phyloP scores from a whole-genome alignment of 2,888 invertebrate species.

The Drosophila limbata region DNA sequence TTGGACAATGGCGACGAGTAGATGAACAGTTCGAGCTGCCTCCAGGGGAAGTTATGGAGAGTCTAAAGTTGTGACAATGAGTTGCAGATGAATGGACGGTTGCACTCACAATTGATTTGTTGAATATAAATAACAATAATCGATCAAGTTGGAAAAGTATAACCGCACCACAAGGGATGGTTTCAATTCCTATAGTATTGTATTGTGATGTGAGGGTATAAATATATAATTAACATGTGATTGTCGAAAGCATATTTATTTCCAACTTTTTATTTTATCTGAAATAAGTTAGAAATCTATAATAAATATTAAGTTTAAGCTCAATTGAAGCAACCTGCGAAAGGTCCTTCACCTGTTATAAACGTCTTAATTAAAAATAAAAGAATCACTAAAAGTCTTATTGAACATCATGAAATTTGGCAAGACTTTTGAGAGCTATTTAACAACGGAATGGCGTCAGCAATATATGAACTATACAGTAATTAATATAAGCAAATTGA shows the following conservation, averaged over 20 bases:
- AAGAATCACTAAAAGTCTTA: not conserved
- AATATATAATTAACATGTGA: no score
- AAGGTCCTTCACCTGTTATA: not conserved
- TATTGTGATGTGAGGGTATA: no score
- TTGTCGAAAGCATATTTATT: no score
- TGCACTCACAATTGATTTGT: conserved; percentile 3
- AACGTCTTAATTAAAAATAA: not conserved
- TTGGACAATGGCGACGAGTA: conserved; percentile 32
- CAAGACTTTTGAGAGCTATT: conserved; percentile 97
- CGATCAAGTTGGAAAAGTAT: not conserved
- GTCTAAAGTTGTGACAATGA: conserved; percentile 11
- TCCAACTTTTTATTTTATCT: no score
- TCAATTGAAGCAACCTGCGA: not conserved
- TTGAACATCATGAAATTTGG: conserved; percentile 94
- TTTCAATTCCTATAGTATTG: not conserved
- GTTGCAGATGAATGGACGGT: conserved; percentile 6
- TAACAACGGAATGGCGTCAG: conserved; percentile 99
- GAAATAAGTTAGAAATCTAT: not conserved
- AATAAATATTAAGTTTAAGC: not conserved
- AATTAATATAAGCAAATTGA: not conserved
- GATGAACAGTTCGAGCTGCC: conserved; percentile 11
- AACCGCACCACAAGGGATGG: not conserved
- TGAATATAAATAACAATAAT: conserved; percentile 9
- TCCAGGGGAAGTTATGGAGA: not conserved
- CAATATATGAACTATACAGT: conserved; percentile 95